Evolutionary conservation across 2,888 invertebrate species (phyloP).

Genomic region (Tethea ocularis): DNA sequence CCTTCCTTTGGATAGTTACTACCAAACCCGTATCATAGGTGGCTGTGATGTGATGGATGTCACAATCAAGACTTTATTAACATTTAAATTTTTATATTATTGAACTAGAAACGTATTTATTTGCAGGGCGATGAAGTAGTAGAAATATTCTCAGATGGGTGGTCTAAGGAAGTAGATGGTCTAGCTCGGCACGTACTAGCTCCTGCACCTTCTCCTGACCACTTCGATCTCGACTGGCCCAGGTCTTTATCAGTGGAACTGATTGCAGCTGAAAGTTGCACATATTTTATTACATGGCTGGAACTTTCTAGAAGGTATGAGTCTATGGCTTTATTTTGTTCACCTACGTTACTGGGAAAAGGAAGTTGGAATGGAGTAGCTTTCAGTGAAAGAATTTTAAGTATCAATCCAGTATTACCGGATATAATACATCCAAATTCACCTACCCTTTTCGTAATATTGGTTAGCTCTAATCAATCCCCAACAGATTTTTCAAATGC

Average conservation of each 20-base stretch:
- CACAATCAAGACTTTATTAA: not conserved
- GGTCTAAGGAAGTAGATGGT: constrained; percentile 83
- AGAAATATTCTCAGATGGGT: constrained; percentile 93
- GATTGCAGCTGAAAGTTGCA: constrained; percentile 88
- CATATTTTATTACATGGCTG: constrained; percentile 92
- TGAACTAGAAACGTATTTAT: not conserved
- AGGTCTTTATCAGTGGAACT: constrained; percentile 91
- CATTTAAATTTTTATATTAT: constrained; percentile 6
- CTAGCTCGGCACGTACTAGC: constrained; percentile 83
- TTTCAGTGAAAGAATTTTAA: too few relatives aligned
- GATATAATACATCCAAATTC: too few relatives aligned
- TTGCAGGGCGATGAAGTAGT: constrained; percentile 85
- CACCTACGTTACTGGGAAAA: too few relatives aligned
- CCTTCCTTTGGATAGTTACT: too few relatives aligned
- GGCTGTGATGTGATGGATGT: too few relatives aligned
- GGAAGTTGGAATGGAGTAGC: too few relatives aligned
- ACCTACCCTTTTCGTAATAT: too few relatives aligned
- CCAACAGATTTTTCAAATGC: too few relatives aligned
- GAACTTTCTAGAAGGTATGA: constrained; percentile 87
- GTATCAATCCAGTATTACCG: too few relatives aligned
- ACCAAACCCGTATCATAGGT: too few relatives aligned
- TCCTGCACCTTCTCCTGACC: constrained; percentile 82
- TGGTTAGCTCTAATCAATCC: too few relatives aligned
- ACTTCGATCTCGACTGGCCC: constrained; percentile 85
- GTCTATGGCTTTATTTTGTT: not conserved